phyloP scores from a whole-genome alignment of 2,113 vertebrate species.

The Myrmecophaga tridactyla region DNA sequence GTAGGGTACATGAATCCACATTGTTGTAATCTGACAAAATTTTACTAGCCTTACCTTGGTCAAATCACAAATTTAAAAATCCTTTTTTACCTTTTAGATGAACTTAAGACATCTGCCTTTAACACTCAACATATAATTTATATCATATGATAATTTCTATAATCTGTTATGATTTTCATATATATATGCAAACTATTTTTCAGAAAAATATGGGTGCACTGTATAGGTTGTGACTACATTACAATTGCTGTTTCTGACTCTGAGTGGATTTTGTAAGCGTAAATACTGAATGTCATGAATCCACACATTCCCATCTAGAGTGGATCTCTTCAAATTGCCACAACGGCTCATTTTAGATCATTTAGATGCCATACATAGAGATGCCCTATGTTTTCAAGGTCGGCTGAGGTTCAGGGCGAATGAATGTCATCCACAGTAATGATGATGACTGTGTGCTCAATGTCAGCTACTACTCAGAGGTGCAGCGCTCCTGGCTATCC shows the following conservation, averaged over 20 bases:
- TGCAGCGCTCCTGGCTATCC: background rate
- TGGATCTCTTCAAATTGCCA: background rate
- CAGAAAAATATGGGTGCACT: background rate
- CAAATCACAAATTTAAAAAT: background rate
- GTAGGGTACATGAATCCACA: background rate
- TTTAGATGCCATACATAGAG: background rate
- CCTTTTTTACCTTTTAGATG: background rate
- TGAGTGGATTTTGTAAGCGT: background rate
- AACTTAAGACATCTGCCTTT: background rate
- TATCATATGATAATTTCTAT: background rate
- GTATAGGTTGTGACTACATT: background rate
- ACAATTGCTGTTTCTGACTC: background rate
- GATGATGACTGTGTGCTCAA: background rate
- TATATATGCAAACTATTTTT: background rate
- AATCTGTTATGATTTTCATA: background rate
- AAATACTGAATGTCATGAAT: background rate
- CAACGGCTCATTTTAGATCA: background rate
- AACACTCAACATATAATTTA: background rate
- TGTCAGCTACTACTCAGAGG: background rate
- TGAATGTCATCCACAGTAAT: background rate
- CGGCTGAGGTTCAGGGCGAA: background rate
- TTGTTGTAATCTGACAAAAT: background rate
- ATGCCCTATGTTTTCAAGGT: background rate
- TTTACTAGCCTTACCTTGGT: background rate
- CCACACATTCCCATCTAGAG: background rate